These are phyloP conservation scores for Sapajus apella DNA, from an alignment of 2,113 vertebrate species.

Conservation along the genomic window DNA sequence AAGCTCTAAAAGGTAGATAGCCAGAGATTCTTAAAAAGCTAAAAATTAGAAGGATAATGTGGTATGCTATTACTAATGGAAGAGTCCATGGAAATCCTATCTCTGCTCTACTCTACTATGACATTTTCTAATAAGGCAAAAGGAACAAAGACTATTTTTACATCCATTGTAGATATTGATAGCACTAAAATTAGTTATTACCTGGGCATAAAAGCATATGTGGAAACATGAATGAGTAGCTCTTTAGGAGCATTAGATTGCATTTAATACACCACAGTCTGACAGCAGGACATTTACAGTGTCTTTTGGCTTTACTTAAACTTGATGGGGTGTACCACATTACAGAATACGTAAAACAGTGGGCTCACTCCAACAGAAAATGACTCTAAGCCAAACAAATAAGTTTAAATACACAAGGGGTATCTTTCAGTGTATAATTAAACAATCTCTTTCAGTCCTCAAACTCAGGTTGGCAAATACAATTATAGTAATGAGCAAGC, in stretches of 20 bases:
- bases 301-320: conserved; percentile 50
- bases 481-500: background rate
- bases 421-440: conserved; percentile 29
- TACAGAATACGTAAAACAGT: conserved; percentile 21
- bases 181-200: background rate
- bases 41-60: background rate
- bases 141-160: background rate
- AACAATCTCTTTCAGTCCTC: background rate
- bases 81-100: background rate
- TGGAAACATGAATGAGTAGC: background rate
- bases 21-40: background rate
- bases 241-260: background rate
- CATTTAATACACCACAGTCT: background rate
- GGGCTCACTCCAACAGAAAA: conserved; percentile 46
- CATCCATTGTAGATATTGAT: background rate
- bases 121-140: background rate
- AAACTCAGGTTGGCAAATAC: background rate
- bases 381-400: conserved; percentile 45
- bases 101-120: background rate
- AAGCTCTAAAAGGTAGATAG: background rate
- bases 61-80: background rate
- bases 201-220: background rate
- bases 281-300: background rate
- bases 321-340: background rate
- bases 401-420: conserved; percentile 22